Base-by-base conservation (phyloP, 2,113 vertebrate species). In the Dromiciops gliroides region DNA sequence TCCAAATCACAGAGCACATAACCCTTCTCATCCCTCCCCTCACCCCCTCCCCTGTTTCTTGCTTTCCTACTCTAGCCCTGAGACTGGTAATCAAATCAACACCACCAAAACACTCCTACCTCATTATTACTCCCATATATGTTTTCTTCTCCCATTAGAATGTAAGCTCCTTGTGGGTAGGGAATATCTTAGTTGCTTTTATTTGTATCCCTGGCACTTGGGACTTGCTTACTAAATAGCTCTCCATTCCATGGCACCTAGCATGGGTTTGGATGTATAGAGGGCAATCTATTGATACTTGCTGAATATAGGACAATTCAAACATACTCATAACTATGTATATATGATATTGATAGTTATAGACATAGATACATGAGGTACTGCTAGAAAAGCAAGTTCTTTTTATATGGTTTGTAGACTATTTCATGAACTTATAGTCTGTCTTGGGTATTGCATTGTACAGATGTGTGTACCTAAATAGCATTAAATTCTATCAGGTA, bases 401-500 rank as follows among this genome's bases (percentile, higher is more conserved):
- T 44, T 83, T 83, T 83, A 83, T n/a, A 83, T n/a, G 0, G 12
- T 67, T 67, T 37, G 2, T n/a, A 67, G 31, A n/a, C 37, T 37
- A 37, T 75, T 16, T 83, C 37, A 22, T 83, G 16, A 83, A 83
- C 26, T 44, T 83, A 83, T 44, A 83, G 6, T 44, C 67, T 44
- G 16, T 83, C 28, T 44, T n/a, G n/a, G n/a, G n/a, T n/a, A n/a
- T n/a, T n/a, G n/a, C n/a, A 75, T 50, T 16, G 12, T 37, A 8
- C 7, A 5, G 7, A 52, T 2, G 19, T 48, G 0, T n/a, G 8
- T 0, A 26, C 19, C 50, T 44, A 1, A 2, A 19, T 22, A 14
- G n/a, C 3, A 1, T 47, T 37, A 26, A 89, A 50, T 49, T 91
- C 75, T 51, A 49, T 10, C 3, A 0, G 56, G 28, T 75, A 48